Base-by-base conservation (phyloP, 2,888 invertebrate genomes). In the Tenthredo amoena region DNA sequence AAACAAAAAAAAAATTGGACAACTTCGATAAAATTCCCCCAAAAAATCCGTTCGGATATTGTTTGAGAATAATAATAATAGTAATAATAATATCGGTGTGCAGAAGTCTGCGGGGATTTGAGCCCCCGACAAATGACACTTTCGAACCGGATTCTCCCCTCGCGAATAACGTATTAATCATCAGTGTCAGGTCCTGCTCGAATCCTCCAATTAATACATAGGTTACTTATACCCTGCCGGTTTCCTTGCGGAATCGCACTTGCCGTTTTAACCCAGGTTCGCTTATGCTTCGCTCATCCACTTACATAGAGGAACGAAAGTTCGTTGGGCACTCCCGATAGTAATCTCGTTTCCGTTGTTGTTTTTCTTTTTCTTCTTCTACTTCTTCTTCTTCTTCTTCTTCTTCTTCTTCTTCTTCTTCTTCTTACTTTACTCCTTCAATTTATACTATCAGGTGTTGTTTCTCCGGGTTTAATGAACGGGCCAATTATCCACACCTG, bases 121-220 rank as follows among this genome's bases (percentile, higher is more conserved):
- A 15, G 21, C n/a, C 74, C 77, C 77, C 37, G 84, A 86, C 85
- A 88, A 89, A 87, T 86, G 89, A 86, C 89, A 88, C 86, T 88
- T 86, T 86, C 87, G 86, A 86, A 89, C 87, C 87, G 87, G 87
- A 87, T 89, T 87, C 68, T 87, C 88, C 88, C 84, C 88, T 86
- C 85, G 86, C 87, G 86, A 88, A 87, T 88, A 87, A 88, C 86
- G 68, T 89, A 89, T 89, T 89, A 89, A 89, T 89, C 89, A 89
- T 88, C 87, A 50, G 86, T 85, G 71, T 81, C 85, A 50, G 37
- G 37, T 55, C 71, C 15, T 62, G 37, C 82, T 82, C 55, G n/a
- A n/a, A 26, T 72, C 85, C 72, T 71, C 31, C 76, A n/a, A n/a
- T 58, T 84, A 77, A 31, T 26, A 26, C 26, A 26, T 68, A 55